Evolutionary conservation across 2,113 vertebrate species (phyloP), one percentile per base, ranked within the genome.

Genomic region (Dasypus novemcinctus): DNA sequence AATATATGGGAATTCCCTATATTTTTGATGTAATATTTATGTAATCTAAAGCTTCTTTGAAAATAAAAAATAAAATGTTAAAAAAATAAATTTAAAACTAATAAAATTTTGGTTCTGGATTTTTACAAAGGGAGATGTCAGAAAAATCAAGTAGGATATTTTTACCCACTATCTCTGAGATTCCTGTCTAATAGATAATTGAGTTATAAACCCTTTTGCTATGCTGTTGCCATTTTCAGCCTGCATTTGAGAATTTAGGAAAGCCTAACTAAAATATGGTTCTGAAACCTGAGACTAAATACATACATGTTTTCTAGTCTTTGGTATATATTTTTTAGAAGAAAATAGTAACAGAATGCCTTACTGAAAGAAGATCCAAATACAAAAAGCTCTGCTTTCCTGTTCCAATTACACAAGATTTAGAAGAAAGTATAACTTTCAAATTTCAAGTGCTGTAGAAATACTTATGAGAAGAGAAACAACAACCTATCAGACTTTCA

Each of bases 71-170:
- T 46, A 46, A 46, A 46, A 46, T 46, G 43, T 49, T 7, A 49
- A 49, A 49, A 49, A 49, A 49, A 49, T 49, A 49, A 49, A 49
- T 97, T 91, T 88, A 96, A 95, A 96, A 92, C 41, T 78, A 59
- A 61, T 97, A 97, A 90, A 96, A 66, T 68, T 96, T 94, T 25
- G 68, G 87, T 69, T 93, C 49, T 88, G 41, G 10, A 14, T 69
- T 17, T 61, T 89, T 71, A 17, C 41, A 93, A 93, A 97, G 95
- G 92, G 84, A 82, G 4, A 95, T 85, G 41, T 41, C 7, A 91
- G 57, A 36, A 69, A 92, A 97, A 97, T 78, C 54, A 57, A 57
- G 54, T 57, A 79, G 90, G 91, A 66, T 72, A 79, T 95, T 94
- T 97, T 93, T 68, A 80, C 71, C 13, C n/a, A 96, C 3, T 92